Conservation (phyloP, 2,888 invertebrate genomes). For the Pecten maximus region DNA sequence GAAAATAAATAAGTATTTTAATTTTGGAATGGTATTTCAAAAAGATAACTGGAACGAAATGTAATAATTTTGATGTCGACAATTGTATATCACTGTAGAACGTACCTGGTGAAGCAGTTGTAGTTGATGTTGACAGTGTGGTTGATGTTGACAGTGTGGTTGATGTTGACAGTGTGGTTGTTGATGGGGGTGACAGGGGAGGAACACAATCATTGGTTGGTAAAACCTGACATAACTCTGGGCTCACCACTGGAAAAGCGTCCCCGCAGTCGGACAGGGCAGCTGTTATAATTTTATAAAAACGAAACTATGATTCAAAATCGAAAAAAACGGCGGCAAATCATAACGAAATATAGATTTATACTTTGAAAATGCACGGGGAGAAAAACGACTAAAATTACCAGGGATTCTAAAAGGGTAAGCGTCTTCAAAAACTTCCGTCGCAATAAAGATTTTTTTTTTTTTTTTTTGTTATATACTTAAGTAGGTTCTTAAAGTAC, state of each 20-base stretch:
- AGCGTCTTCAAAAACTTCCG: too few relatives aligned
- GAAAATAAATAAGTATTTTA: not conserved
- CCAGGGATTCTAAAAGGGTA: too few relatives aligned
- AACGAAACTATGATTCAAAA: not conserved
- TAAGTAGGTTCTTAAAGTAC: not conserved
- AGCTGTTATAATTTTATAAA: constrained; percentile 44
- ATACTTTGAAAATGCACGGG: too few relatives aligned
- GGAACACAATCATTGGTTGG: constrained; percentile 52
- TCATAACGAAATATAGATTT: not conserved
- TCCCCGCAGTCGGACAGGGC: constrained; percentile 53
- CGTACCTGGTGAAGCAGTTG: constrained; percentile 50
- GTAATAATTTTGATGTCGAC: too few relatives aligned
- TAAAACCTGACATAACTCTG: constrained; percentile 43
- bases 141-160: too few relatives aligned
- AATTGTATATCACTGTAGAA: not conserved
- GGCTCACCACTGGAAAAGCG: not conserved
- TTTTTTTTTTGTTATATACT: too few relatives aligned
- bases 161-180: constrained; percentile 31
- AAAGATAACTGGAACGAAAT: not conserved
- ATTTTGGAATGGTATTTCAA: not conserved
- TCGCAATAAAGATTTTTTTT: too few relatives aligned
- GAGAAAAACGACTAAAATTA: too few relatives aligned
- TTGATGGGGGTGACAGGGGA: constrained; percentile 34
- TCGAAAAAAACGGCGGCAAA: not conserved
- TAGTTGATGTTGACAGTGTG: constrained; percentile 46